These are phyloP conservation scores for Pitangus sulphuratus DNA, from an alignment of 2,797 vertebrate species.

Conservation along the genomic window DNA sequence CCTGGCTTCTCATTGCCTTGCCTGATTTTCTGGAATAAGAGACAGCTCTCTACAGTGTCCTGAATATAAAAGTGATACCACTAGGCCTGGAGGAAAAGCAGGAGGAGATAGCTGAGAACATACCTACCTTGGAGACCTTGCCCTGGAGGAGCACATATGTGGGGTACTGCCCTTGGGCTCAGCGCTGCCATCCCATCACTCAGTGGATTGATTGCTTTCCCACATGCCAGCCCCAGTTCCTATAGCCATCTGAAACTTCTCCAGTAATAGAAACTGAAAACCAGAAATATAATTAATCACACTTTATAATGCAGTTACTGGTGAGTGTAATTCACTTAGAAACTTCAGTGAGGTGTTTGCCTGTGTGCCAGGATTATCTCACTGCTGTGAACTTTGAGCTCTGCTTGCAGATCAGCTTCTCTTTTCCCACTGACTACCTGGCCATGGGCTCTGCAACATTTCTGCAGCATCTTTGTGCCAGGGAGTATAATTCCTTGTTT, in stretches of 20 bases:
- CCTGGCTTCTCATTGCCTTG: not conserved
- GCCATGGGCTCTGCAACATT: not conserved
- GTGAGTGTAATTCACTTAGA: not conserved
- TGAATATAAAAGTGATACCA: not conserved
- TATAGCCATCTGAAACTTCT: conserved; percentile 3
- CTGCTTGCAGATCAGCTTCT: not conserved
- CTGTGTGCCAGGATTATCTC: not conserved
- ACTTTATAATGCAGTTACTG: conserved; percentile 12
- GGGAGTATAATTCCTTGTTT: not conserved
- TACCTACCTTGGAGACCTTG: not conserved
- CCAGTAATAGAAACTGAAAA: not conserved
- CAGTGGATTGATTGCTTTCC: not conserved
- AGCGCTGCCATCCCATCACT: not conserved
- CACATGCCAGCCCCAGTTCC: not conserved
- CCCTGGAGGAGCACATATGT: fast-evolving
- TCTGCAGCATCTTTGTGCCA: not conserved
- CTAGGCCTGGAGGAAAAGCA: not conserved
- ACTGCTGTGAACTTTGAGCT: not conserved
- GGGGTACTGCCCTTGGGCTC: not conserved
- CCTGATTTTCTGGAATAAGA: fast-evolving
- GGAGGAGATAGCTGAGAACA: not conserved
- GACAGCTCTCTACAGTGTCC: fast-evolving
- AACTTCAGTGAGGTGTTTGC: not conserved
- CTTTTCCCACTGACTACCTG: not conserved
- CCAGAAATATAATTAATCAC: conserved; percentile 1